These are phyloP conservation scores for Nothoprocta pentlandii DNA, from an alignment of 2,113 vertebrate genomes.

Conservation along the genomic window DNA sequence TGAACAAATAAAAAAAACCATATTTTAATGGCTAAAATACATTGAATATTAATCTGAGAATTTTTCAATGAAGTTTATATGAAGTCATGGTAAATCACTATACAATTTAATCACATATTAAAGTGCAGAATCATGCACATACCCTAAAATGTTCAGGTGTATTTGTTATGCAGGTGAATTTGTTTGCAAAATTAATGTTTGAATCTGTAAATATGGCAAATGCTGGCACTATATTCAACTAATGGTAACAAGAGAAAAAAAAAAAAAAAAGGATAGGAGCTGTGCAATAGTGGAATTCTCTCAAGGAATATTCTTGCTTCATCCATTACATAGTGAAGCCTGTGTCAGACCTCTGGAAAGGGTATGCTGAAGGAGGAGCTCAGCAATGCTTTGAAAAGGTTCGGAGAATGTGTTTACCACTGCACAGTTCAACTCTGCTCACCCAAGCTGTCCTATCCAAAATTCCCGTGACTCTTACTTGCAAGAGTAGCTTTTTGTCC, in stretches of 20 bases:
- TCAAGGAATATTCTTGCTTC: slow-evolving; percentile 51
- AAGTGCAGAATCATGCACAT: background rate
- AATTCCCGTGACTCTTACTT: slow-evolving; percentile 9
- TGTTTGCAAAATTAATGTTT: background rate
- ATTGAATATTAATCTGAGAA: background rate
- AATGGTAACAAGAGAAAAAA: slow-evolving; percentile 45
- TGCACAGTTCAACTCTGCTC: slow-evolving; percentile 20
- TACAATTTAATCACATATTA: background rate
- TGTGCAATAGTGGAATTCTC: background rate
- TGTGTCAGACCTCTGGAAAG: slow-evolving; percentile 62
- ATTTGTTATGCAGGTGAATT: slow-evolving; percentile 30
- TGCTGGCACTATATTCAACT: background rate
- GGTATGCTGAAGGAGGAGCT: slow-evolving; percentile 55
- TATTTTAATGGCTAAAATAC: background rate
- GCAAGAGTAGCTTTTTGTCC: background rate
- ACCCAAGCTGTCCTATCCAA: slow-evolving; percentile 14
- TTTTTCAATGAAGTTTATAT: background rate
- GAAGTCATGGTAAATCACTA: background rate
- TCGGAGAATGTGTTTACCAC: background rate
- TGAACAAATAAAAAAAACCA: background rate
- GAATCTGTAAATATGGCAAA: background rate
- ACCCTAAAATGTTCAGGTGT: background rate
- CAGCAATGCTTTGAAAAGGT: slow-evolving; percentile 7
- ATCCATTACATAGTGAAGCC: slow-evolving; percentile 40
- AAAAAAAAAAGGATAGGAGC: slow-evolving; percentile 33